phyloP scores from a whole-genome alignment of 2,888 invertebrate species.

The Yponomeuta plumbellus region DNA sequence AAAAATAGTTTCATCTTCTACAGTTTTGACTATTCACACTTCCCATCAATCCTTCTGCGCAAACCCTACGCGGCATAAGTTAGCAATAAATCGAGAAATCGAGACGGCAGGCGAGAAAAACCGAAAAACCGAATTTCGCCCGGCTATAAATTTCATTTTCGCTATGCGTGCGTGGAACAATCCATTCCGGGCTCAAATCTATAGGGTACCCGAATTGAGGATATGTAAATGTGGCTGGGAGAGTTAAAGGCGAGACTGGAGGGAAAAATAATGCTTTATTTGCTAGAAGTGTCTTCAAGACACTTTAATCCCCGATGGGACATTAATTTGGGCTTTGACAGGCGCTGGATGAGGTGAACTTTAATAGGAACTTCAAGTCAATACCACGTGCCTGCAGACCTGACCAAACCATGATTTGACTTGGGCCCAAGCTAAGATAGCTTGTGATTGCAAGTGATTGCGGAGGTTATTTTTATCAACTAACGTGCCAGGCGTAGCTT shows the following conservation, averaged over 20 bases:
- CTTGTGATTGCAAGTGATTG: no score
- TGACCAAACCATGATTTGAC: no score
- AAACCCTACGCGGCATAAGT: conserved; percentile 43
- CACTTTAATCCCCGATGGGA: background rate
- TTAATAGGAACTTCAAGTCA: no score
- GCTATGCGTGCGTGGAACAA: conserved; percentile 52
- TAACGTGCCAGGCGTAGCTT: no score
- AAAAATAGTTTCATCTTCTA: no score
- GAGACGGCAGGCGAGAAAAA: conserved; percentile 38
- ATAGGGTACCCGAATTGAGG: conserved; percentile 50
- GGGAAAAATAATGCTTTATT: conserved; percentile 6
- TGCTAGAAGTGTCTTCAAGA: background rate
- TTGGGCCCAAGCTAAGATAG: no score
- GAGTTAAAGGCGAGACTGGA: conserved; percentile 25
- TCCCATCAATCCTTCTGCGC: background rate
- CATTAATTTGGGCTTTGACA: conserved; percentile 15
- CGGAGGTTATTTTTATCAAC: no score
- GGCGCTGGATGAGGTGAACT: no score
- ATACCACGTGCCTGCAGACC: no score
- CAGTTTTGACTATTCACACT: no score
- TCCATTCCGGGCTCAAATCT: conserved; percentile 65
- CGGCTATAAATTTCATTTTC: conserved; percentile 56
- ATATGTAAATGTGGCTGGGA: conserved; percentile 53
- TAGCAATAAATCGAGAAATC: conserved; percentile 66
- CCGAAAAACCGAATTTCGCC: conserved; percentile 36